Conservation (phyloP, 2,113 vertebrate genomes). For the Lophotis ruficrista region DNA sequence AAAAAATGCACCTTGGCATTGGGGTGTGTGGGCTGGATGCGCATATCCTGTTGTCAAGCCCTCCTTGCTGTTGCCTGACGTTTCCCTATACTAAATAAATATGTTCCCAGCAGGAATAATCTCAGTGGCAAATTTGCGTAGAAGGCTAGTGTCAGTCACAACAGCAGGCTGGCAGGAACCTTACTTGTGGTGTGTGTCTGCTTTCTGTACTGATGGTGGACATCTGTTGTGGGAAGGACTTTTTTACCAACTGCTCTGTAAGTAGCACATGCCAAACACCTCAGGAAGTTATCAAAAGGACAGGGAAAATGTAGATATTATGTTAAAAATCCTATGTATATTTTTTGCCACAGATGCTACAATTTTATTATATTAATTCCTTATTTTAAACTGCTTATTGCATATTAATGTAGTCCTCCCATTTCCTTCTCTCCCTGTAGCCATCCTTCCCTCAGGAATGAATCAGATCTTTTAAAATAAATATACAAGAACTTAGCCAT, state of each 20-base stretch:
- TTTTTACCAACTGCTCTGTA: background rate
- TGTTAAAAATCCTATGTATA: background rate
- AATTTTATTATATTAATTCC: conserved; percentile 42
- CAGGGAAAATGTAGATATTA: conserved; percentile 11
- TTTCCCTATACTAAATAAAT: background rate
- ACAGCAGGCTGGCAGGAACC: background rate
- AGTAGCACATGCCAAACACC: background rate
- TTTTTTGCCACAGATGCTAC: conserved; percentile 18
- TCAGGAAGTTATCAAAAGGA: conserved; percentile 22
- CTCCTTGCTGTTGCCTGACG: background rate
- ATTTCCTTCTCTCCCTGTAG: conserved; percentile 13
- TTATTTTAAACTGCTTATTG: conserved; percentile 19
- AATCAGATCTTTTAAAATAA: conserved; percentile 32
- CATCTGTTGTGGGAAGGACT: background rate
- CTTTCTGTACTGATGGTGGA: background rate
- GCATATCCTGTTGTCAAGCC: background rate
- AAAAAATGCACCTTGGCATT: background rate
- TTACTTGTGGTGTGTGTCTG: background rate
- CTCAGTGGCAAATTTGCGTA: background rate
- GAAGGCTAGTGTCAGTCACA: background rate
- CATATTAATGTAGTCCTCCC: background rate
- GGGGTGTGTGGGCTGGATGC: background rate
- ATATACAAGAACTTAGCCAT: background rate
- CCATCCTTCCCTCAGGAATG: background rate
- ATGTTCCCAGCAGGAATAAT: background rate